Evolutionary conservation across 2,113 vertebrate genomes (phyloP), one percentile per base, ranked within the genome.

Genomic region (Australoheros scitulus): DNA sequence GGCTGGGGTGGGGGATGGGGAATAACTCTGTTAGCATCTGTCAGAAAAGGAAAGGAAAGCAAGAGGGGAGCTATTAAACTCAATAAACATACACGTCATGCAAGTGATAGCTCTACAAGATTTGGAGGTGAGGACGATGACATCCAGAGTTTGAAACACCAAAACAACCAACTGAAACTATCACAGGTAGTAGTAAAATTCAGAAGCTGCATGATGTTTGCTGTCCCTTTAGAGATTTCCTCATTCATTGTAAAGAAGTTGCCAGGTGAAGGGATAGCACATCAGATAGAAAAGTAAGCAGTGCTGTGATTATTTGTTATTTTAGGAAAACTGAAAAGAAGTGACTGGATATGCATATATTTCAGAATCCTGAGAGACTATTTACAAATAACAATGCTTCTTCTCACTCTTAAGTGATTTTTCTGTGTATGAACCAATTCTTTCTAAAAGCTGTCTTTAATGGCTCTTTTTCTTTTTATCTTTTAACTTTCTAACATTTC

Each of bases 301-400:
- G 5, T 34, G 9, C 20, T 61, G 32, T 34, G 17, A 34, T 34
- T 32, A 61, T 29, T 29, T 34, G 29, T 61, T 34, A 17, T 0
- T 61, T 36, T 6, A 61, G 20, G 50, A 52, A 52, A 36, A 36
- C 18, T 61, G 60, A 18, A 61, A 61, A 61, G 17, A 61, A 38
- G 34, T 63, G n/a, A 36, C 34, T 38, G 61, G 34, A 38, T n/a
- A 63, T n/a, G 10, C 20, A n/a, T 38, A 52, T 17, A 63, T 36
- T 38, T 63, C 6, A 38, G 18, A 63, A 63, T 20, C 10, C 60
- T 36, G 20, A 61, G 10, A 34, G 32, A 11, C 3, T 26, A 26
- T 26, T 26, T 36, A 36, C 61, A 63, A 8, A 6, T 18, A 64
- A 0, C 0, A 0, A 0, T 1, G 13, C 7, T 64, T 6, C 14